Conservation (phyloP, 2,797 vertebrate genomes). For the Halcyon smyrnensis region DNA sequence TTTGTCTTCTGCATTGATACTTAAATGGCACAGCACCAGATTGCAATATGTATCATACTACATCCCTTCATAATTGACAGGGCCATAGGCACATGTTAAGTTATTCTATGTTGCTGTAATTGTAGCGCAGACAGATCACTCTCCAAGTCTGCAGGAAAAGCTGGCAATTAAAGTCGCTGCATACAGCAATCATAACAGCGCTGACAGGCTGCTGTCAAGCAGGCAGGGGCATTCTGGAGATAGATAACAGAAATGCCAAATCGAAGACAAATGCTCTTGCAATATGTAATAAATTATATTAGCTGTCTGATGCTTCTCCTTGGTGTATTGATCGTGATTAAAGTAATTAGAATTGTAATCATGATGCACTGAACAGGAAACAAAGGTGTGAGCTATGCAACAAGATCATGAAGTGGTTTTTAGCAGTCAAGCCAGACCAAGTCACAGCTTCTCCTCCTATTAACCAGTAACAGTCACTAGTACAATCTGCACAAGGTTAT, state of each 20-base stretch:
- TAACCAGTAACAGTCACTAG: background rate
- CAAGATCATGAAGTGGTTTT: background rate
- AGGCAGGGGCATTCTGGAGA: slow-evolving; percentile 24
- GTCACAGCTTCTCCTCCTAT: background rate
- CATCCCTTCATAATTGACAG: background rate
- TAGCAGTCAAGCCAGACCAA: background rate
- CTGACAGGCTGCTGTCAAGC: slow-evolving; percentile 66
- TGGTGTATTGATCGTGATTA: slow-evolving; percentile 61
- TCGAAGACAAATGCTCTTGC: slow-evolving; percentile 34
- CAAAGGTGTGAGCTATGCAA: background rate
- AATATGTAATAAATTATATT: slow-evolving; percentile 67
- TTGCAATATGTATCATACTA: background rate
- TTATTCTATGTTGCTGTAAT: background rate
- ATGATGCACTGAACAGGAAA: background rate
- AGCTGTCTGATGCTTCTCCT: slow-evolving; percentile 20
- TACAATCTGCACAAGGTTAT: background rate
- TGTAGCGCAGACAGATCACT: background rate
- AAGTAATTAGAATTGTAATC: slow-evolving; percentile 65
- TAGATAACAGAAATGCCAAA: slow-evolving; percentile 35
- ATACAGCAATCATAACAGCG: slow-evolving; percentile 12
- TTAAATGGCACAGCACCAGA: background rate
- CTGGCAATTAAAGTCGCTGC: slow-evolving; percentile 49
- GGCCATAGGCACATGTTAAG: background rate
- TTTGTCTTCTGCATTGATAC: background rate
- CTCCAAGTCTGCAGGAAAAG: background rate